A percentile compares a stretch with the other conserved stretches of the same genome.
These are phyloP conservation scores for Lanius ludovicianus DNA, from an alignment of 2,113 vertebrate species.

Conservation along the genomic window DNA sequence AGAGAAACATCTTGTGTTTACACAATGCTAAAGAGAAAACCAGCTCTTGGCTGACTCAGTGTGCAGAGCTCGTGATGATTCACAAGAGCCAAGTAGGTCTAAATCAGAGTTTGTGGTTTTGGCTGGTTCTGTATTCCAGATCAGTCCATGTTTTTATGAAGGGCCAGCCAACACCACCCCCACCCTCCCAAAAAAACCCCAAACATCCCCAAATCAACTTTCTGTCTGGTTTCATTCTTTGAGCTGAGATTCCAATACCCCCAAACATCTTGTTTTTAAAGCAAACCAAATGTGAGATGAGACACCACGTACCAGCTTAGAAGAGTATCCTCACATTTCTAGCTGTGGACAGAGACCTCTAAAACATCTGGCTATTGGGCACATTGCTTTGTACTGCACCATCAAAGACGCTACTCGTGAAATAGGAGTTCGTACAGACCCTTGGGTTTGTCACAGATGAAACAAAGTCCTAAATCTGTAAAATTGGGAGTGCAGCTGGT, in stretches of 20 bases:
- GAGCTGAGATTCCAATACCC: background rate
- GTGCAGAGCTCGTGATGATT: conserved; percentile 50
- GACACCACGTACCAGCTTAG: background rate
- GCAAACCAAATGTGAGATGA: background rate
- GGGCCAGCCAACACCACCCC: background rate
- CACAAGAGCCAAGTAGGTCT: conserved; percentile 51
- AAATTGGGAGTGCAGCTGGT: background rate
- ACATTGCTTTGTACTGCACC: background rate
- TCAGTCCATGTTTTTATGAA: background rate
- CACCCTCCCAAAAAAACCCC: background rate
- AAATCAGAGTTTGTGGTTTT: conserved; percentile 49
- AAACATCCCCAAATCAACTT: background rate
- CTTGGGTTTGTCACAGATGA: background rate
- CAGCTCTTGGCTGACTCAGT: conserved; percentile 40
- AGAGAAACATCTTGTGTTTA: conserved; percentile 60
- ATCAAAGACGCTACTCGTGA: background rate
- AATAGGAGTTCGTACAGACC: background rate
- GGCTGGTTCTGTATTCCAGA: background rate
- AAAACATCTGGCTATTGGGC: background rate
- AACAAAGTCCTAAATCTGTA: background rate
- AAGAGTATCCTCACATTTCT: background rate
- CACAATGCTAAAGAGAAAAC: conserved; percentile 46
- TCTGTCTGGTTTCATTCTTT: background rate
- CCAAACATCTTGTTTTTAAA: background rate
- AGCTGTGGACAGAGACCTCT: background rate